Evolutionary conservation across 1,140 invertebrate species (phyloP), one percentile per base, ranked within the genome.

Genomic region (Lepidurus apus): DNA sequence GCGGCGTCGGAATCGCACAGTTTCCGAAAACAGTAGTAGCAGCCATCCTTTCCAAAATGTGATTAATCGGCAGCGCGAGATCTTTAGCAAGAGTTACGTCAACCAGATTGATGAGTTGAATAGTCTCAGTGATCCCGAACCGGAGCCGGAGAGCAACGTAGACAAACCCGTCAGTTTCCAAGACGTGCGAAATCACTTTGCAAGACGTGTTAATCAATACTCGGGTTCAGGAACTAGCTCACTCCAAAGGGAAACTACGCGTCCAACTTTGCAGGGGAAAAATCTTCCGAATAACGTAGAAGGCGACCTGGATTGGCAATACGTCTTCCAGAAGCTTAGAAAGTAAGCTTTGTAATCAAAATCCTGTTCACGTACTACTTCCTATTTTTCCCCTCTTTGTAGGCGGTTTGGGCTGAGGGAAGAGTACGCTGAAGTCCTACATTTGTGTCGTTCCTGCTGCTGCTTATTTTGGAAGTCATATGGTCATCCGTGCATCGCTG

Each of bases 381-480:
- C n/a, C 73, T 34, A 74, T 47, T 43, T n/a, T 80, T 81, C 74
- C 82, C 43, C 73, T 81, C 73, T 81, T 84, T 85, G 9, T 82
- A 96, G 95, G 83, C 90, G 91, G 80, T 96, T 93, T 85, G 96
- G 96, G 24, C 87, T 96, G 24, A 91, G 92, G 80, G 96, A 98
- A 87, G 93, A 97, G 80, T 99, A 95, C 86, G 95, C 96, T 1
- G 97, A 99, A 86, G 95, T 95, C 84, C 88, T 99, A 80, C 94
- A 95, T 74, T 87, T 98, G 73, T 99, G 97, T 85, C 91, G 93
- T 80, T 94, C 96, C 84, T 99, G 97, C 85, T 92, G 96, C 82
- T 97, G 95, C 84, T 89, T 99, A 45, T 98, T 98, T 85, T 99
- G 97, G 97, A 91, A 96, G 82, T 94, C 93, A 1, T 88, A 93